Base-by-base conservation (phyloP, 2,888 invertebrate species). In the Heliconius aoede region DNA sequence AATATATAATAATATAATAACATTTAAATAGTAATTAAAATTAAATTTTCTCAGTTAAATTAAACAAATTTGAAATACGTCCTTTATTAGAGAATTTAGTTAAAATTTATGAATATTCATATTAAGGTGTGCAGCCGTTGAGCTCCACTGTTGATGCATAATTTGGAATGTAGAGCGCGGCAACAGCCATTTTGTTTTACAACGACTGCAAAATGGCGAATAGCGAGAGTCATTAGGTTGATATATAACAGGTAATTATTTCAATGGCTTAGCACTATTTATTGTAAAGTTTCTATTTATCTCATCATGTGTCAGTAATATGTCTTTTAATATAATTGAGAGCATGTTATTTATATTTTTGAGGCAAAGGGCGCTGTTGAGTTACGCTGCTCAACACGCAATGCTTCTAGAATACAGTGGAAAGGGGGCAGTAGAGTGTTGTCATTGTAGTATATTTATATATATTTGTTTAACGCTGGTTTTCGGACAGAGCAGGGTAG, bases 21-120 rank as follows among this genome's bases (percentile, higher is more conserved):
- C 24, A 26, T 21, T 46, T 46, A 26, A 46, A 24, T 67, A 40
- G 26, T 7, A 4, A 26, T 32, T 26, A 40, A 67, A 26, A 24
- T 40, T 40, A 28, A 51, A n/a, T 30, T n/a, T 69, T 69, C 30
- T n/a, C 13, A 69, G 8, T 69, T 28, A n/a, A n/a, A 30, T 21
- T 15, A 55, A 55, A 51, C n/a, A 4, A 55, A 69, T 8, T 15
- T 55, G n/a, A 8, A 24, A 51, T 69, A 55, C 55, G 69, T 69
- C 69, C 55, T 69, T 69, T 69, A 30, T 30, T 32, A 69, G 69
- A 61, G 76, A n/a, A 76, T 78, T 78, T 76, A 58, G 67, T 78
- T 73, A 73, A 69, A 28, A 69, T 32, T 46, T 61, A 78, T 78
- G 78, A 78, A 78, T 78, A 78, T 78, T 78, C 78, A 76, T 60